A percentile compares a stretch with the other conserved stretches of the same genome.
phyloP scores from a whole-genome alignment of 1,140 invertebrate species.

The Tetragnatha versicolor region DNA sequence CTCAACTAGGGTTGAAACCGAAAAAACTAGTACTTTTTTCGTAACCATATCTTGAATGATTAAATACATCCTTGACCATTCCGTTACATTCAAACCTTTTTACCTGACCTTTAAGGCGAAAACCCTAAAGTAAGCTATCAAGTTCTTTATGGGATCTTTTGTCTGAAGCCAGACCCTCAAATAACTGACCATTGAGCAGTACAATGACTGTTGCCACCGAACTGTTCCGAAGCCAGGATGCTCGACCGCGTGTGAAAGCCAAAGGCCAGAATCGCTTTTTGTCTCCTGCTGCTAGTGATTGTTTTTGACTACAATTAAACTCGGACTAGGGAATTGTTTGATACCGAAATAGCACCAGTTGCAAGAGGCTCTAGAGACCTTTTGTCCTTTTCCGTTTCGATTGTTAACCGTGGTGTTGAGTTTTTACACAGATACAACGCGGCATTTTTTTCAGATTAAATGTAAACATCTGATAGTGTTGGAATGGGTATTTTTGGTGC shows the following conservation, averaged over 20 bases:
- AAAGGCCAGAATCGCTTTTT: neutral
- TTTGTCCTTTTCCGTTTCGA: neutral
- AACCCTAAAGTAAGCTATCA: too few relatives aligned
- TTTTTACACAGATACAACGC: too few relatives aligned
- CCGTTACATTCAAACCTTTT: too few relatives aligned
- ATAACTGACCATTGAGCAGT: neutral
- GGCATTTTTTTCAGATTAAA: too few relatives aligned
- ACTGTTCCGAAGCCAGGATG: neutral
- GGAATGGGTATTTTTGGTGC: too few relatives aligned
- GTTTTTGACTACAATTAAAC: neutral
- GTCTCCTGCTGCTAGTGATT: neutral
- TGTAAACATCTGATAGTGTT: too few relatives aligned
- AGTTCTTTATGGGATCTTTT: too few relatives aligned
- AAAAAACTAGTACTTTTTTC: neutral
- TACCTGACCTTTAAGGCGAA: too few relatives aligned
- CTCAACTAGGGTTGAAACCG: too few relatives aligned
- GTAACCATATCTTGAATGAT: neutral
- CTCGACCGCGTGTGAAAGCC: neutral
- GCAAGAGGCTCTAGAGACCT: neutral
- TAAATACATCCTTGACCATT: too few relatives aligned
- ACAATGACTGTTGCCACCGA: constrained; percentile 1
- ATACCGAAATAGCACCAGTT: constrained; percentile 11
- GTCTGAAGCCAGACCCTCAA: too few relatives aligned
- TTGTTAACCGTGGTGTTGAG: neutral
- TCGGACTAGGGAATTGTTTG: neutral